Conservation (phyloP, 1,140 invertebrate genomes). For the Aricia agestis region DNA sequence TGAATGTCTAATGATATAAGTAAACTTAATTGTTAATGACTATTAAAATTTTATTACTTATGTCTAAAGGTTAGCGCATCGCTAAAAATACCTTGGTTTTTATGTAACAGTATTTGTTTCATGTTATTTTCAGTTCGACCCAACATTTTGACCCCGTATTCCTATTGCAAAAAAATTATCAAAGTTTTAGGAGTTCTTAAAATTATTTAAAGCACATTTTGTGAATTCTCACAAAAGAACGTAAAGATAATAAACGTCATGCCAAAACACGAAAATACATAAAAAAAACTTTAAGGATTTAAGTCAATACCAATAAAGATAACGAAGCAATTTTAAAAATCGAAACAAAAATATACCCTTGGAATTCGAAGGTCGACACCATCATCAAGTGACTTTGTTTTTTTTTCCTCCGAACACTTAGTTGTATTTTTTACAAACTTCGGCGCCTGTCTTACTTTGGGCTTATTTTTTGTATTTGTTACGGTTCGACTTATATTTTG, state of each 20-base stretch:
- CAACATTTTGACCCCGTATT: too few relatives aligned
- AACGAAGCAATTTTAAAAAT: neutral
- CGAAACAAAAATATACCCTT: neutral
- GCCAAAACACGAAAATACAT: too few relatives aligned
- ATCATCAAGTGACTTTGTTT: neutral
- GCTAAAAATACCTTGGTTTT: neutral
- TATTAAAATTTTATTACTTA: neutral
- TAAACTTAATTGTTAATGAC: slow-evolving; percentile 3
- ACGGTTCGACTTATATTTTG: neutral
- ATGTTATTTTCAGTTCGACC: too few relatives aligned
- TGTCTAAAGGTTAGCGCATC: neutral
- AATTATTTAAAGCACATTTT: too few relatives aligned
- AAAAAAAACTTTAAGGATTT: neutral
- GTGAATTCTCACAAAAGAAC: too few relatives aligned
- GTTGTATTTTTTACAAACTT: slow-evolving; percentile 1
- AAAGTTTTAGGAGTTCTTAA: too few relatives aligned
- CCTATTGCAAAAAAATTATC: too few relatives aligned
- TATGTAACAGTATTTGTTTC: neutral
- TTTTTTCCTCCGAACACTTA: neutral
- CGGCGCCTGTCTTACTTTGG: neutral
- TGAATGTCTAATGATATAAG: neutral
- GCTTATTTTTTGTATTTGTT: neutral
- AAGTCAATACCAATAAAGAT: neutral
- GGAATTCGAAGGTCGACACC: neutral
- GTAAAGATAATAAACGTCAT: too few relatives aligned